Conservation (phyloP, 2,797 vertebrate genomes). For the Mycteria americana region DNA sequence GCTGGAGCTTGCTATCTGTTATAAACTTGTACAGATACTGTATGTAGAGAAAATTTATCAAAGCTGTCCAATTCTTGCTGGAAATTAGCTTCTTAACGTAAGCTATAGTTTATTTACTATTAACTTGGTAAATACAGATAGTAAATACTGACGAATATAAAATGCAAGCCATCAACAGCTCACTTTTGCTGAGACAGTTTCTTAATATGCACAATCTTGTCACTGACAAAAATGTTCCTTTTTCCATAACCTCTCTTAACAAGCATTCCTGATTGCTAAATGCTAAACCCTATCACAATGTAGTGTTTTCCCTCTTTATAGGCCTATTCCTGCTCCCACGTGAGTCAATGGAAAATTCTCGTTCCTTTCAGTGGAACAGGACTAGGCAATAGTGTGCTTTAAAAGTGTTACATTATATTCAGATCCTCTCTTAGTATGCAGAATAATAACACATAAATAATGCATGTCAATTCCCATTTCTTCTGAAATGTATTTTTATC, state of each 20-base stretch:
- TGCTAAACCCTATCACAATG: not conserved
- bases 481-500: not conserved
- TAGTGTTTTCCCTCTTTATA: not conserved
- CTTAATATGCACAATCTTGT: not conserved
- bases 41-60: not conserved
- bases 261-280: not conserved
- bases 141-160: not conserved
- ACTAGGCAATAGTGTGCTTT: not conserved
- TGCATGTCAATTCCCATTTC: not conserved
- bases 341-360: not conserved
- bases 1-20: not conserved
- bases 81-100: conserved; percentile 2
- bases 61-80: conserved; percentile 4
- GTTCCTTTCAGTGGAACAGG: not conserved
- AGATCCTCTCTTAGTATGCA: not conserved
- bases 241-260: not conserved
- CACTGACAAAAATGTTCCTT: not conserved
- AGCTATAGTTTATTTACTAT: not conserved
- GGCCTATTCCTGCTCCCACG: not conserved
- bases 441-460: not conserved
- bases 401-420: not conserved
- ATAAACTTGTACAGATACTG: not conserved
- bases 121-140: not conserved
- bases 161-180: not conserved
- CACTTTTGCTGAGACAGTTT: not conserved